Evolutionary conservation across 1,140 invertebrate genomes (phyloP), one percentile per base, ranked within the genome.

Genomic region (Protaetia brevitarsis): DNA sequence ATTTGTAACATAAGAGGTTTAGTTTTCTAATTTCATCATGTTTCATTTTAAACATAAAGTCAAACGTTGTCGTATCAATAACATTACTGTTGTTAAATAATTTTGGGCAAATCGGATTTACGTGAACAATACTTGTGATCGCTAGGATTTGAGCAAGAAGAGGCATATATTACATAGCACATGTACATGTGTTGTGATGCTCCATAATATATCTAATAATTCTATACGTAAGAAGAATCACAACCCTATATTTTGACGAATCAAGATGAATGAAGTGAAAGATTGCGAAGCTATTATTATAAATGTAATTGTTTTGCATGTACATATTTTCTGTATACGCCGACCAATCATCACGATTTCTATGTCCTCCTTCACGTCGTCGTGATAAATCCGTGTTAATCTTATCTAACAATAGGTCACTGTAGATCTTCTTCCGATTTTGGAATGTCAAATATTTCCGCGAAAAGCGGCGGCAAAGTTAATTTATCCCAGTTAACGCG

Each of bases 361-460:
- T 51, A 23, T 21, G 19, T 21, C 19, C 19, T 51, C 19, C 41
- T 10, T 23, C 19, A 3, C 16, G 26, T 23, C 41, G 7, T 51
- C 41, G 11, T 26, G 19, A 23, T 51, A 51, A 11, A 23, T 5
- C 41, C 7, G 26, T 8, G 13, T 51, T 51, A 51, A 51, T 51
- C 41, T 51, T 51, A 59, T 59, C 26, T 59, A 29, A 23, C 29
- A 59, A 59, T 29, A 73, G 65, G 78, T 85, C 81, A 86, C 77
- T 87, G 84, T 64, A 87, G 78, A 78, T 90, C 88, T 73, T 93
- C 90, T 74, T 92, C 91, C 75, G 87, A 88, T 81, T 94, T 96
- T 56, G 95, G 94, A 83, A 98, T 97, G 85, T 98, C 96, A 79
- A 97, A 98, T 72, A 97, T 97, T 81, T 98, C 96, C 23, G 95